Percentiles rank a stretch among this genome's conserved stretches.
phyloP scores from a whole-genome alignment of 1,140 invertebrate species.

The Leptinotarsa defecta region DNA sequence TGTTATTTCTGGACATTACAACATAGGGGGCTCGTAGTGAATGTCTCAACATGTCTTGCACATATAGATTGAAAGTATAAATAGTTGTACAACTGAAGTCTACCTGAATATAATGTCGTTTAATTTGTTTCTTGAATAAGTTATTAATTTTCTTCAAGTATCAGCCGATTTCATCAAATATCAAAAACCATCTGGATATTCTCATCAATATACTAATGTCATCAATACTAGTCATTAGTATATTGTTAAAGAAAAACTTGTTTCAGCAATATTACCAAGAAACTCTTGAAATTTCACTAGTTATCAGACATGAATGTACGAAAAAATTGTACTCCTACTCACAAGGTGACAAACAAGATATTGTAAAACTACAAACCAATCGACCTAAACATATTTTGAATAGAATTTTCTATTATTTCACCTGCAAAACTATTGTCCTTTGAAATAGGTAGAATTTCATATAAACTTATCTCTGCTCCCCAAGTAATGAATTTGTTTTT shows the following conservation, averaged over 20 bases:
- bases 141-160: too few relatives aligned
- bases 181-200: too few relatives aligned
- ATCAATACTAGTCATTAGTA: not conserved
- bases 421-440: slow-evolving; percentile 55
- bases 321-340: not conserved
- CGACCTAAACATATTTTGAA: not conserved
- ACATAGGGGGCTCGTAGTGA: too few relatives aligned
- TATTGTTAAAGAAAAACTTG: not conserved
- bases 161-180: too few relatives aligned
- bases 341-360: not conserved
- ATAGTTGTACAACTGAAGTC: too few relatives aligned
- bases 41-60: too few relatives aligned
- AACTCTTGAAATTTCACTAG: too few relatives aligned
- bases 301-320: too few relatives aligned
- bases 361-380: not conserved
- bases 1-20: not conserved
- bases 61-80: too few relatives aligned
- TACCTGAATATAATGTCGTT: too few relatives aligned
- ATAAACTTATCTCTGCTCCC: slow-evolving; percentile 83
- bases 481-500: slow-evolving; percentile 84
- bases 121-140: too few relatives aligned
- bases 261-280: not conserved
- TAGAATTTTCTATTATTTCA: not conserved
- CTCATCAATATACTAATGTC: not conserved
- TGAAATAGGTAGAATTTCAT: slow-evolving; percentile 68